Conservation (phyloP, 2,113 vertebrate genomes). For the Steatornis caripensis region DNA sequence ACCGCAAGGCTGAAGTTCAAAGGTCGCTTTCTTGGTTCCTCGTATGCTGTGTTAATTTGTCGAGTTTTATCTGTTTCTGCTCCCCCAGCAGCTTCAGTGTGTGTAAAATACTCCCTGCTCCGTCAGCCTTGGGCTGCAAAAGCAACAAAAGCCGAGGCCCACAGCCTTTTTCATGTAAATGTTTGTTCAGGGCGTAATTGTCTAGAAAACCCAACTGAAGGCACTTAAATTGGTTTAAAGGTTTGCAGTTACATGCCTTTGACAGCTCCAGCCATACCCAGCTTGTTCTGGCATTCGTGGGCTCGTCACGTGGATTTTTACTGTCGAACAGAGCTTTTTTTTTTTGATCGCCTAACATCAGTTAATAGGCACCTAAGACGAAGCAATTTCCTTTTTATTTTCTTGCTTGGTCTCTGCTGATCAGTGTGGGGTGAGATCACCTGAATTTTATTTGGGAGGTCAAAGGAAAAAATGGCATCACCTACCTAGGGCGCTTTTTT, state of each 20-base stretch:
- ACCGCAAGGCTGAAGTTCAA: neutral
- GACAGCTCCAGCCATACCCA: neutral
- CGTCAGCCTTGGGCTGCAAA: neutral
- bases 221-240: conserved; percentile 3
- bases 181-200: neutral
- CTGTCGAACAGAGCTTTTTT: neutral
- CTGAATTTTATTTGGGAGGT: neutral
- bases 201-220: neutral
- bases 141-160: neutral
- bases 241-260: neutral
- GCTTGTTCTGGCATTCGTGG: neutral
- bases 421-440: neutral
- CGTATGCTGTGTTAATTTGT: neutral
- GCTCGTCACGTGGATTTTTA: neutral
- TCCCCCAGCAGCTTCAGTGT: neutral
- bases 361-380: neutral
- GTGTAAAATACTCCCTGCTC: neutral
- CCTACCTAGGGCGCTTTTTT: neutral
- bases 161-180: conserved; percentile 8
- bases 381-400: conserved; percentile 34
- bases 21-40: neutral
- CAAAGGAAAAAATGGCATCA: neutral
- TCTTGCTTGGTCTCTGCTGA: neutral
- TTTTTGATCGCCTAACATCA: neutral
- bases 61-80: neutral